Conservation (phyloP, 1,140 invertebrate genomes). For the Drosophila hydei region DNA sequence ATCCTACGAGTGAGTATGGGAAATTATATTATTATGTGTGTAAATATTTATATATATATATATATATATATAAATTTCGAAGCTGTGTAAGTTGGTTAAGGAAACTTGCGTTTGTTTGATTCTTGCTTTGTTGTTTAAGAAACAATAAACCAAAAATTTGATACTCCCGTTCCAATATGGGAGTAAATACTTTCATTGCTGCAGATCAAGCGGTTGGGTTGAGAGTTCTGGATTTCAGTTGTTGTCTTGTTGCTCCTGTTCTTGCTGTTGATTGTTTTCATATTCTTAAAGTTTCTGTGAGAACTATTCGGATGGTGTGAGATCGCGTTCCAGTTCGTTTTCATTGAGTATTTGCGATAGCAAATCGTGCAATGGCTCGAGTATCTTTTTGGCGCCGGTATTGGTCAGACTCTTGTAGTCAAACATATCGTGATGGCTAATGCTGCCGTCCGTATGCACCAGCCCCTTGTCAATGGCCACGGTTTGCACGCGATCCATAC, state of each 20-base stretch:
- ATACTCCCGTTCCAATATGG: constrained; percentile 19
- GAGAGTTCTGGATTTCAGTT: constrained; percentile 17
- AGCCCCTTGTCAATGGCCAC: constrained; percentile 90
- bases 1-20: constrained; percentile 23
- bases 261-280: constrained; percentile 6
- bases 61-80: constrained; percentile 7
- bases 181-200: constrained; percentile 46
- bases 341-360: constrained; percentile 90
- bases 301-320: constrained; percentile 88
- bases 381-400: constrained; percentile 92
- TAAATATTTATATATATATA: no score
- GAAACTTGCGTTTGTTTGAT: constrained; percentile 36
- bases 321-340: constrained; percentile 89
- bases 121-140: constrained; percentile 9
- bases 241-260: background rate
- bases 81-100: constrained; percentile 38
- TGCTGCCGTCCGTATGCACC: constrained; percentile 90
- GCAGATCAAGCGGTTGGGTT: constrained; percentile 32
- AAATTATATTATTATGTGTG: background rate
- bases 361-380: constrained; percentile 91
- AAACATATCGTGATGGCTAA: constrained; percentile 93
- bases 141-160: constrained; percentile 12
- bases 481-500: constrained; percentile 87
- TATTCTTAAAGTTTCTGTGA: background rate
- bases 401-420: constrained; percentile 95